A percentile compares a stretch with the other conserved stretches of the same genome.
phyloP scores from a whole-genome alignment of 1,140 invertebrate species.

The Ostrea edulis region DNA sequence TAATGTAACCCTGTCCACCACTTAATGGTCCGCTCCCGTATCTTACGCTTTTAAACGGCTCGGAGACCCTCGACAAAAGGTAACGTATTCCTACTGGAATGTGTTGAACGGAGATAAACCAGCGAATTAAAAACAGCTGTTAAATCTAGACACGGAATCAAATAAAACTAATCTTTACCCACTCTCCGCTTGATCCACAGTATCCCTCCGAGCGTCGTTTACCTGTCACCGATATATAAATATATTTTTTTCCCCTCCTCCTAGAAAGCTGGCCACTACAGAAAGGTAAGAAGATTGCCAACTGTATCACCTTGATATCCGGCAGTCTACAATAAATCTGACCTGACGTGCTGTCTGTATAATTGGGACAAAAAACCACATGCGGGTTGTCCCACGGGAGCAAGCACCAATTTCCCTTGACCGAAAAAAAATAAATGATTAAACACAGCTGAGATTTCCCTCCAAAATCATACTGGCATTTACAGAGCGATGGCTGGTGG shows the following conservation, averaged over 20 bases:
- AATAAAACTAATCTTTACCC: conserved; percentile 7
- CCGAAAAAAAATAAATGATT: background rate
- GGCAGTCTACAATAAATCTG: conserved; percentile 25
- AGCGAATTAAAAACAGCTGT: conserved; percentile 12
- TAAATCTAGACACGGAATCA: background rate
- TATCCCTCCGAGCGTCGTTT: background rate
- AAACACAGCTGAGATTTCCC: conserved; percentile 10
- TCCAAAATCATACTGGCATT: conserved; percentile 1
- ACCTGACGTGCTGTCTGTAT: conserved; percentile 36
- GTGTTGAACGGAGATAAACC: background rate
- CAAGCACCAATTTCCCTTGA: background rate
- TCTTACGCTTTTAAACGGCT: background rate
- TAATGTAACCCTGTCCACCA: background rate
- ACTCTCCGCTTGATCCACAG: background rate
- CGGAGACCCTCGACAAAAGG: conserved; percentile 12
- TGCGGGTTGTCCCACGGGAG: conserved; percentile 36
- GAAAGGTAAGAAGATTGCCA: background rate
- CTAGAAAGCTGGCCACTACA: background rate
- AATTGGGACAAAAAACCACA: conserved; percentile 37
- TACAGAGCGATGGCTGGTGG: background rate
- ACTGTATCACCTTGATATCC: conserved; percentile 29
- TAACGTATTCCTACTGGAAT: conserved; percentile 33
- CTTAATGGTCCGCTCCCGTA: background rate
- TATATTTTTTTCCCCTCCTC: background rate
- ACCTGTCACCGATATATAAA: background rate